Evolutionary conservation across 2,888 invertebrate species (phyloP).

Genomic region (Athalia rosae): DNA sequence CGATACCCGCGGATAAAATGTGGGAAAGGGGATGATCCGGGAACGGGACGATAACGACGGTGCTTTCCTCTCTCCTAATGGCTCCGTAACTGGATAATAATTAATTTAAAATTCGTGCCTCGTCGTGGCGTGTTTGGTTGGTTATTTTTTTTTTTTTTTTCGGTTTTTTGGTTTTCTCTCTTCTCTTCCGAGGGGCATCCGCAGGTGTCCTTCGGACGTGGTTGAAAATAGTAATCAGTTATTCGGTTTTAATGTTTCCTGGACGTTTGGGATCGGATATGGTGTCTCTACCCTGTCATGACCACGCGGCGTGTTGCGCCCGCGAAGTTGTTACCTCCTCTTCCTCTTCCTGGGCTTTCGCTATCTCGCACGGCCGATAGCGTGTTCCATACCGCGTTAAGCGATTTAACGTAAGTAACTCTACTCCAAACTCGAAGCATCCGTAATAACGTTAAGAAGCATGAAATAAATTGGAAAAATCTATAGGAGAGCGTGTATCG

Average conservation of each 20-base stretch:
- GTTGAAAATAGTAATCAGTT: slow-evolving; percentile 1
- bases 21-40: neutral
- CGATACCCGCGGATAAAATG: no score
- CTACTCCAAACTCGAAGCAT: no score
- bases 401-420: neutral
- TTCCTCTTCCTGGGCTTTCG: no score
- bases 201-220: neutral
- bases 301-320: no score
- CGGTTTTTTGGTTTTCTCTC: neutral
- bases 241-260: slow-evolving; percentile 42
- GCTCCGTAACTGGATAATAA: slow-evolving; percentile 11
- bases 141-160: neutral
- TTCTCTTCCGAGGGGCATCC: slow-evolving; percentile 5
- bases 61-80: neutral
- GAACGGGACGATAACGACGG: neutral
- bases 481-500: neutral
- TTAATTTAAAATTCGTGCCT: slow-evolving; percentile 7
- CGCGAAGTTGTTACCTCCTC: no score
- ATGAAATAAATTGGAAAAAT: no score
- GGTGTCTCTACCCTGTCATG: neutral
- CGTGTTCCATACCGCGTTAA: neutral
- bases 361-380: no score
- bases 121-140: neutral
- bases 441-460: no score
- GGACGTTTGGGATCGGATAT: slow-evolving; percentile 9